Conservation (phyloP, 2,113 vertebrate species). For the Dromiciops gliroides region DNA sequence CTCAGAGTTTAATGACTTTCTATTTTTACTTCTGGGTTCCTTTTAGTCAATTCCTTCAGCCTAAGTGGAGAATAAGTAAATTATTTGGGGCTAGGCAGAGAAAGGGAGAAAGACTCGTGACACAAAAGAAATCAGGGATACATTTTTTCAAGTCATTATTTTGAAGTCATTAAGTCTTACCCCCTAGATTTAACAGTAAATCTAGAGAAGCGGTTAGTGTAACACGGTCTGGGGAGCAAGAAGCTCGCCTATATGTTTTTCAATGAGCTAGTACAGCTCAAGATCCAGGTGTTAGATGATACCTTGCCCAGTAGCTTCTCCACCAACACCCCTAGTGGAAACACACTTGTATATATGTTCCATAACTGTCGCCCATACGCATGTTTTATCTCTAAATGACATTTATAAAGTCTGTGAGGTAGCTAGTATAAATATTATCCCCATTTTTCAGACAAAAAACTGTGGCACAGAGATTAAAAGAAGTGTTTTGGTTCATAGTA, state of each 20-base stretch:
- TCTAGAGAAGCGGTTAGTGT: neutral
- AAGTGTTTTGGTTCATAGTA: neutral
- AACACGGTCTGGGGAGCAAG: neutral
- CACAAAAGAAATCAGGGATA: neutral
- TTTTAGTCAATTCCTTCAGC: neutral
- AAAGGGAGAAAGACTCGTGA: neutral
- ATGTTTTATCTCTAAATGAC: neutral
- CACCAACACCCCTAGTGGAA: neutral
- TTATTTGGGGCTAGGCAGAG: neutral
- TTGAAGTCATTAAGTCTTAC: neutral
- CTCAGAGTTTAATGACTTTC: neutral
- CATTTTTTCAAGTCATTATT: neutral
- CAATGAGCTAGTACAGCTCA: neutral
- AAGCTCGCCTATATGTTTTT: neutral
- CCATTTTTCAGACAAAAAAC: neutral
- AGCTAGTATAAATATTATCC: neutral
- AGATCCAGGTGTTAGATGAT: neutral
- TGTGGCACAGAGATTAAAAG: neutral
- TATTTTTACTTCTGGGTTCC: neutral
- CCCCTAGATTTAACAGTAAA: neutral
- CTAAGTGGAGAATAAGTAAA: neutral
- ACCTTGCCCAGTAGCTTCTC: neutral
- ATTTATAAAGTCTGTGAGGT: neutral
- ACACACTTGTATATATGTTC: neutral
- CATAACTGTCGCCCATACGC: no score